phyloP scores from a whole-genome alignment of 2,888 invertebrate species.

The Epinotia brunnichana region DNA sequence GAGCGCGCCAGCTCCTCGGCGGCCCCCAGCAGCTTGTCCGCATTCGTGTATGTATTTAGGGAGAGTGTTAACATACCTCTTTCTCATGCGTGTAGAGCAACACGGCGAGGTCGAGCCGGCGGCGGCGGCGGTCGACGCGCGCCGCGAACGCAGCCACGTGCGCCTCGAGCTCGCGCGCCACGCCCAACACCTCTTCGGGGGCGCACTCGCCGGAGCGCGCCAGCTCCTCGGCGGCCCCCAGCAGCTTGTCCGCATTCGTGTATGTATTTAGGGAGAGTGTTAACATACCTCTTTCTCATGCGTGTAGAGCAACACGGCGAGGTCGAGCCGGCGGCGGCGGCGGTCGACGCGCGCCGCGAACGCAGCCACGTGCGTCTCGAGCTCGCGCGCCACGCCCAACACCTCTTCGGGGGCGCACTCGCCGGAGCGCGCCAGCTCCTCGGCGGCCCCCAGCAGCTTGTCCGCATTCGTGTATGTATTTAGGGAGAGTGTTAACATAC shows the following conservation, averaged over 20 bases:
- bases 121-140: conserved; percentile 94
- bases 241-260: conserved; percentile 98
- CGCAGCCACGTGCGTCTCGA: conserved; percentile 96
- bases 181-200: conserved; percentile 97
- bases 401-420: conserved; percentile 99
- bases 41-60: conserved; percentile 97
- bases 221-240: conserved; percentile 97
- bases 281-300: conserved; percentile 94
- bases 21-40: conserved; percentile 97
- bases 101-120: conserved; percentile 96
- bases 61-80: conserved; percentile 84
- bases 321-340: conserved; percentile 93
- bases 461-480: conserved; percentile 99
- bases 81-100: conserved; percentile 98
- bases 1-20: conserved; percentile 98
- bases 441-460: conserved; percentile 96
- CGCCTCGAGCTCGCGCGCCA: conserved; percentile 96
- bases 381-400: conserved; percentile 95
- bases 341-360: conserved; percentile 97
- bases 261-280: conserved; percentile 89
- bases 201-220: conserved; percentile 98
- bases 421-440: conserved; percentile 97
- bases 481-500: conserved; percentile 63
- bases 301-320: conserved; percentile 97
- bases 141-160: conserved; percentile 97